Percentiles rank a stretch among this genome's conserved stretches.
Conservation (phyloP, 2,113 vertebrate species). For the Plestiodon gilberti region DNA sequence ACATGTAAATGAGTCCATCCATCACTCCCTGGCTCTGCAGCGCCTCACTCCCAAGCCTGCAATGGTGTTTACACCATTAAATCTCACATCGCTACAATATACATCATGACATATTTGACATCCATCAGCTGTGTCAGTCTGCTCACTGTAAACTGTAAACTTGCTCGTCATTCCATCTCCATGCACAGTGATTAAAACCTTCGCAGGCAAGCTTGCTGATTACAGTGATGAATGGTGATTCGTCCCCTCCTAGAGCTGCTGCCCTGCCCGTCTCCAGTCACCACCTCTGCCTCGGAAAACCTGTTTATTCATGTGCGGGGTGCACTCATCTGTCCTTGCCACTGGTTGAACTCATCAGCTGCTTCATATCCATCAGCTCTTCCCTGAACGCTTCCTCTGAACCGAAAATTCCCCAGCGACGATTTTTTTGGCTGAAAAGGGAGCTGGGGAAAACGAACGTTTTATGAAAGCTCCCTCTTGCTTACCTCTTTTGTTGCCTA, state of each 20-base stretch:
- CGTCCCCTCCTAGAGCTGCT: slow-evolving; percentile 42
- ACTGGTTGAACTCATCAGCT: background rate
- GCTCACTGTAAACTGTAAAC: slow-evolving; percentile 82
- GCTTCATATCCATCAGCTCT: background rate
- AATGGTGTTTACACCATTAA: slow-evolving; percentile 80
- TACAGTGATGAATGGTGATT: slow-evolving; percentile 70
- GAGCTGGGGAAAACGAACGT: too few species aligned
- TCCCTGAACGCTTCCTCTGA: background rate
- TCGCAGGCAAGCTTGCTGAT: slow-evolving; percentile 72
- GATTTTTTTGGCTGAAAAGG: too few species aligned
- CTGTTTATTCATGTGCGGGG: background rate
- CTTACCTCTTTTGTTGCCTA: background rate
- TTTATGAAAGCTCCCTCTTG: background rate
- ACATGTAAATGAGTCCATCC: slow-evolving; percentile 85
- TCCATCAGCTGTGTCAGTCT: slow-evolving; percentile 83
- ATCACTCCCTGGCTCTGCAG: slow-evolving; percentile 77
- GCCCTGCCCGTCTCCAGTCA: slow-evolving; percentile 26
- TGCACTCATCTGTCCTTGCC: background rate
- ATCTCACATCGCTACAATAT: slow-evolving; percentile 82
- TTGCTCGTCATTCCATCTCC: slow-evolving; percentile 72
- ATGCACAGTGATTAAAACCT: slow-evolving; percentile 75
- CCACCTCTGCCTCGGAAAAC: background rate
- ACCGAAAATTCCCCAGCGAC: too few species aligned
- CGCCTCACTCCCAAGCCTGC: slow-evolving; percentile 76
- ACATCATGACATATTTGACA: slow-evolving; percentile 87